These are phyloP conservation scores for Xenus cinereus DNA, from an alignment of 2,113 vertebrate species.

Conservation along the genomic window DNA sequence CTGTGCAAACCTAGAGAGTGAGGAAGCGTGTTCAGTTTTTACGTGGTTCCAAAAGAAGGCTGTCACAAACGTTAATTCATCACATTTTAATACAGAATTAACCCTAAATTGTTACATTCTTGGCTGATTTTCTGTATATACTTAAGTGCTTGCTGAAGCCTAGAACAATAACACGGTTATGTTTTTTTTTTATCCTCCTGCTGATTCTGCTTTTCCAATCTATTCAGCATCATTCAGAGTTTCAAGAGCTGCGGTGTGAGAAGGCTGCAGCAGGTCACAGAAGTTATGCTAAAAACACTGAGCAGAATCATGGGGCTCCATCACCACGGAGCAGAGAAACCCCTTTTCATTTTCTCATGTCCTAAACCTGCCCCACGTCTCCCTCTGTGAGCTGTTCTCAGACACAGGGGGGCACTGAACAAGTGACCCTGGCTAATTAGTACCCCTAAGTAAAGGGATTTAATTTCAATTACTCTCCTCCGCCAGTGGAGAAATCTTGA, in stretches of 20 bases:
- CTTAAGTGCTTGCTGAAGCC: not conserved
- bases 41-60: not conserved
- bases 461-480: not conserved
- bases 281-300: not conserved
- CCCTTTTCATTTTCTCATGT: not conserved
- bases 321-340: not conserved
- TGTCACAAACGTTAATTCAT: not conserved
- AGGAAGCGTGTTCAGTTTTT: not conserved
- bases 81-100: not conserved
- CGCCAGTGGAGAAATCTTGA: not conserved
- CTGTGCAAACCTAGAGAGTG: slow-evolving; percentile 40
- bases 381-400: not conserved
- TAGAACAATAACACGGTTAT: not conserved
- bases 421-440: not conserved
- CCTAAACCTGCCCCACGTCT: not conserved
- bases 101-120: not conserved
- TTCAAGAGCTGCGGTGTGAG: not conserved
- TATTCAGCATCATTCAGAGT: not conserved
- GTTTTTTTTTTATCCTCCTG: not conserved
- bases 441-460: not conserved
- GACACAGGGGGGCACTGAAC: not conserved
- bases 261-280: not conserved
- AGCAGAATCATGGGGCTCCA: not conserved
- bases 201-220: not conserved
- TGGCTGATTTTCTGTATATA: not conserved